Base-by-base conservation (phyloP, 2,888 invertebrate species). In the Agriotes lineatus region DNA sequence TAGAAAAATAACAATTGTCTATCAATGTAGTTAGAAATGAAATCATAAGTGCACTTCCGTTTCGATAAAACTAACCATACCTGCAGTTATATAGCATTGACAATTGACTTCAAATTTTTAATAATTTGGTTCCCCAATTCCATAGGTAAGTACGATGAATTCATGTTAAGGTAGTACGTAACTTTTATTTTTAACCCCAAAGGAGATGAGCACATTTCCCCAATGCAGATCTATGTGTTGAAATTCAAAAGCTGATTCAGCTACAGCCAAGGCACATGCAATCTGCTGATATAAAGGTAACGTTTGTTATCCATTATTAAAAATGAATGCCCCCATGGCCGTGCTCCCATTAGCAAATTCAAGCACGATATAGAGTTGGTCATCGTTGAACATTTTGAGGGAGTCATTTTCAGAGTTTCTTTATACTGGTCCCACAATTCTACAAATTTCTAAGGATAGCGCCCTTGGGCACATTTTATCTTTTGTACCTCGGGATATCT, bases 221-320 rank as follows among this genome's bases (percentile, higher is more conserved):
- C 96, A 94, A 84, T 99, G 99, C 69, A 99, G 87, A 82, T 99
- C 99, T 39, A 99, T 89, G 80, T 99, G 99, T 81, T 99, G 99
- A 83, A 99, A 99, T 82, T 95, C 89, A 52, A 92, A 87, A 5
- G 89, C 88, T 72, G 88, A 87, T 83, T 99, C 98, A 0, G 93
- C 98, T 19, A 96, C 92, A 0, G 96, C 96, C 76, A 99, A 86
- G 37, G 93, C 90, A 75, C 91, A 89, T 10, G 93, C 90, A 69
- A 94, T 93, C 90, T 98, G 98, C 72, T 90, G 84, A 75, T 97
- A 91, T 68, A 92, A 85, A 16, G 90, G 88, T 78, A 88, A 87
- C 1, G 93, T 88, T 83, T 95, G 93, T 67, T 88, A 87, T 0
- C 94, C 92, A 83, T 90, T 91, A 74, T 86, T 85, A 82, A 96